Conservation (phyloP, 2,113 vertebrate species). For the Marcusenius ussheri region DNA sequence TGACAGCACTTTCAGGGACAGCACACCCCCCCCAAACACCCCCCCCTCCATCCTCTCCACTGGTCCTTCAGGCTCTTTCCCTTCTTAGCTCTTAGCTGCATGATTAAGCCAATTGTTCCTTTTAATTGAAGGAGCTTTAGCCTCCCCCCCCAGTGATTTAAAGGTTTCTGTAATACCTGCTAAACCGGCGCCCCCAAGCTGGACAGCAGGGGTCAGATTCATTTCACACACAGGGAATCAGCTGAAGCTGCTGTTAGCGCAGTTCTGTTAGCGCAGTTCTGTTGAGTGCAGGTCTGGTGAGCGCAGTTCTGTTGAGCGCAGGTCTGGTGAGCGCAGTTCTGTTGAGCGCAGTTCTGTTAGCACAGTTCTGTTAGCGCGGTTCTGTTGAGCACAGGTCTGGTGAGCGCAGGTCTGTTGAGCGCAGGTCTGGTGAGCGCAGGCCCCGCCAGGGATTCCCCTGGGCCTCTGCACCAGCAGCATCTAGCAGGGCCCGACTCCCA, state of each 20-base stretch:
- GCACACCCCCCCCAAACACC: background rate
- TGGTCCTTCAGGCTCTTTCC: slow-evolving; percentile 57
- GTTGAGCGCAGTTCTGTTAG: too few relatives aligned
- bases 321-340: too few relatives aligned
- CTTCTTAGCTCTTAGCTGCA: slow-evolving; percentile 62
- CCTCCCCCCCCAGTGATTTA: slow-evolving; percentile 36
- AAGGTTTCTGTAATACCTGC: slow-evolving; percentile 21
- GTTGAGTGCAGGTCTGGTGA: background rate
- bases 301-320: background rate
- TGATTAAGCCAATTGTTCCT: slow-evolving; percentile 69
- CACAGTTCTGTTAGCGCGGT: too few relatives aligned
- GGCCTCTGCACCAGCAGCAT: background rate
- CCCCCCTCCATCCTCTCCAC: slow-evolving; percentile 57
- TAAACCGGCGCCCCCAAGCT: slow-evolving; percentile 1
- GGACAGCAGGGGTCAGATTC: background rate
- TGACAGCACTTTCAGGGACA: background rate
- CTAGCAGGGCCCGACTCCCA: background rate
- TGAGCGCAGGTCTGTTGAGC: too few relatives aligned
- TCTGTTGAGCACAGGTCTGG: too few relatives aligned
- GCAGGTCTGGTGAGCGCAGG: background rate
- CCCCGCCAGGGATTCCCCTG: background rate
- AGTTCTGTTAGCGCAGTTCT: background rate
- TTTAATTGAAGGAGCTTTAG: slow-evolving; percentile 60
- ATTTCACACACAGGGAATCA: background rate
- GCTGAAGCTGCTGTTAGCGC: background rate